phyloP scores from a whole-genome alignment of 2,888 invertebrate species.

The Drosophila emarginata region DNA sequence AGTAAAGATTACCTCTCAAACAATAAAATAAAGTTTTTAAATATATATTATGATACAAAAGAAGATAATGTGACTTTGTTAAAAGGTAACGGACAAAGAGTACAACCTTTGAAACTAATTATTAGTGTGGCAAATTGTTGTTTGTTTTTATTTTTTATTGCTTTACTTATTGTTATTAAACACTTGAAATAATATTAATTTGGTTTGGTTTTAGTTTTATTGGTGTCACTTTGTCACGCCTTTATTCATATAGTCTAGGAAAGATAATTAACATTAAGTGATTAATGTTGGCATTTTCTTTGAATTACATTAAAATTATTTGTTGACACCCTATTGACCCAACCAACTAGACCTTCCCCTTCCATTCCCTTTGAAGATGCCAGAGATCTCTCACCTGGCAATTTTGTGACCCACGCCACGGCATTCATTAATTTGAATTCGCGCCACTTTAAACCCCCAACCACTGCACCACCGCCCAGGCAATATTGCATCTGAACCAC shows the following conservation, averaged over 20 bases:
- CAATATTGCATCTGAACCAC: background rate
- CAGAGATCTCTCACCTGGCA: background rate
- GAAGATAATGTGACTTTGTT: no score
- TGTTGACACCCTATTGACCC: background rate
- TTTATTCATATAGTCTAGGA: background rate
- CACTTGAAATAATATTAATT: background rate
- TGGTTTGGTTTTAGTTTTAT: no score
- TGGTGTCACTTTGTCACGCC: conserved; percentile 4
- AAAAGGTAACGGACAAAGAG: no score
- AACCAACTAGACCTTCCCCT: background rate
- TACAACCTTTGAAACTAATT: no score
- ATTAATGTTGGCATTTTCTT: conserved; percentile 13
- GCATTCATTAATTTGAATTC: conserved; percentile 44
- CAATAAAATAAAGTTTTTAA: no score
- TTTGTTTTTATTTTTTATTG: no score
- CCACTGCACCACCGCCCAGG: conserved; percentile 30
- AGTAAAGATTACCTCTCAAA: no score
- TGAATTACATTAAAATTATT: background rate
- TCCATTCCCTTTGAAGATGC: background rate
- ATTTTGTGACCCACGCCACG: background rate
- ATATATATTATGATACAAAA: no score
- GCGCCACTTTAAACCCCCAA: conserved; percentile 26
- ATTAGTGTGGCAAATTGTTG: no score
- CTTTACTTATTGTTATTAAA: no score
- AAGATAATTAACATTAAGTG: background rate